Evolutionary conservation across 2,888 invertebrate species (phyloP).

Genomic region (Microplitis manilae): DNA sequence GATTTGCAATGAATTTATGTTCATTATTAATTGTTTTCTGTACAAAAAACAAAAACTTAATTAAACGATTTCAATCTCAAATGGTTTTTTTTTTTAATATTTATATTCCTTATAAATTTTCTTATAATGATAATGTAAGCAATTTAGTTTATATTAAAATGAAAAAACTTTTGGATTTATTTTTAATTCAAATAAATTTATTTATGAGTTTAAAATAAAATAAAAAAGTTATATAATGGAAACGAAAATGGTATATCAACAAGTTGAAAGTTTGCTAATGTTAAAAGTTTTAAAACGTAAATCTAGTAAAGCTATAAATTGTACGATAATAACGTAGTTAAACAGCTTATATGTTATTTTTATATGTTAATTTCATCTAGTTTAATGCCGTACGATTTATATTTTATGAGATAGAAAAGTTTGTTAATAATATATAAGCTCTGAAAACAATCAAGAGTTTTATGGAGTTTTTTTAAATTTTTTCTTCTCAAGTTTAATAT

Average conservation of each 20-base stretch:
- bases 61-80: slow-evolving; percentile 68
- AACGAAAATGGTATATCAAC: background rate
- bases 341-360: background rate
- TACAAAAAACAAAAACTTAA: slow-evolving; percentile 66
- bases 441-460: background rate
- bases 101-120: background rate
- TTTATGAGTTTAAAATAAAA: background rate
- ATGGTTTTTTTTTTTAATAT: slow-evolving; percentile 36
- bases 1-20: slow-evolving; percentile 68
- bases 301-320: background rate
- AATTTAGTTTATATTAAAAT: slow-evolving; percentile 3
- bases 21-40: slow-evolving; percentile 69
- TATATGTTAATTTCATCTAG: slow-evolving; percentile 1
- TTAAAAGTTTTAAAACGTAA: background rate
- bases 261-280: background rate
- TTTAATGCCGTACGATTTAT: background rate
- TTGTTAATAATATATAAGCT: background rate
- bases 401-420: background rate
- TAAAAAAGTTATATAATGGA: background rate
- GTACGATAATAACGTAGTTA: background rate
- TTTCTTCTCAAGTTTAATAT: background rate
- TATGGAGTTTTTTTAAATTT: background rate
- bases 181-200: background rate
- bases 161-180: background rate
- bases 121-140: background rate